These are phyloP conservation scores for Mechanitis messenoides DNA, from an alignment of 2,888 invertebrate genomes.

Conservation along the genomic window DNA sequence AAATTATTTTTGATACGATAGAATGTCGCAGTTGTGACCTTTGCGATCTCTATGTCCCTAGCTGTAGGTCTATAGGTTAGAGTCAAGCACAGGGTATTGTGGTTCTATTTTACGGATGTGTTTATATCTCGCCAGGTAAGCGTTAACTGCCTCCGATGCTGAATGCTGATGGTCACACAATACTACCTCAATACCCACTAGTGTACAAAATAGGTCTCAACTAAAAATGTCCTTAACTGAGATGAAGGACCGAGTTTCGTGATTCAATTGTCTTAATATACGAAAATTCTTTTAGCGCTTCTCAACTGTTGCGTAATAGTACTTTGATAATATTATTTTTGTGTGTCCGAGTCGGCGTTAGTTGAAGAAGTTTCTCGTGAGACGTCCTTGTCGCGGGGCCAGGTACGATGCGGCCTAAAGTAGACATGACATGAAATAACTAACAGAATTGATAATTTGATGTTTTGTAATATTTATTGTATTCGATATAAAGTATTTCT, in stretches of 20 bases:
- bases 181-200: constrained; percentile 74
- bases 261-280: background rate
- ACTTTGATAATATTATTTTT: constrained; percentile 40
- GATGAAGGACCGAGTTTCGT: constrained; percentile 33
- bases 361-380: constrained; percentile 34
- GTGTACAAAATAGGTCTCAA: constrained; percentile 62
- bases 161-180: constrained; percentile 46
- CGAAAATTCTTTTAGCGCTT: constrained; percentile 50
- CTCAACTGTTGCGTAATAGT: constrained; percentile 57
- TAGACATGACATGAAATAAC: background rate
- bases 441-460: background rate
- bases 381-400: constrained; percentile 27
- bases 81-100: constrained; percentile 74
- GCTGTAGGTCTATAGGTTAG: constrained; percentile 70
- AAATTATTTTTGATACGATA: constrained; percentile 27
- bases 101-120: constrained; percentile 74
- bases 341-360: constrained; percentile 34
- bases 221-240: constrained; percentile 61
- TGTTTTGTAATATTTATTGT: background rate
- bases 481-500: background rate
- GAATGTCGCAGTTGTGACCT: constrained; percentile 48
- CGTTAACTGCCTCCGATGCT: constrained; percentile 49
- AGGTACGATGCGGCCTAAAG: background rate
- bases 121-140: constrained; percentile 64
- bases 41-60: constrained; percentile 73